These are phyloP conservation scores for Drosophila watanabei DNA, from an alignment of 1,140 invertebrate species.

Conservation along the genomic window DNA sequence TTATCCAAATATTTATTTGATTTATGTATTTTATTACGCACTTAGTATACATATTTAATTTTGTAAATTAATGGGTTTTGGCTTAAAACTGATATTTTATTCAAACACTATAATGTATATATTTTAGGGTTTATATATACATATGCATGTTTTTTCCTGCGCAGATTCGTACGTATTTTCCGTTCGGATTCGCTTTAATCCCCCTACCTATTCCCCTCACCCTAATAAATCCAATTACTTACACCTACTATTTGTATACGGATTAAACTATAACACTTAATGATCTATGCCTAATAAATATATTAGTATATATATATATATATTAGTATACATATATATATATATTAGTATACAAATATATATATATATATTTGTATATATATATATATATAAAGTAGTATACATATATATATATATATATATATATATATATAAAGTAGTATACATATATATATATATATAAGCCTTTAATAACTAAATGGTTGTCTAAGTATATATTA, in stretches of 20 bases:
- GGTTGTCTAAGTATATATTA: slow-evolving; percentile 55
- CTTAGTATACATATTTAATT: slow-evolving; percentile 65
- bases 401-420: slow-evolving; percentile 20
- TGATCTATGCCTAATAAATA: slow-evolving; percentile 47
- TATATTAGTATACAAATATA: slow-evolving; percentile 23
- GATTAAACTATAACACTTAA: slow-evolving; percentile 77
- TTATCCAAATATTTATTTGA: slow-evolving; percentile 75
- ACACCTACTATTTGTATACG: slow-evolving; percentile 65
- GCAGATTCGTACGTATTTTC: slow-evolving; percentile 68
- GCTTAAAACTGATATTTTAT: slow-evolving; percentile 68
- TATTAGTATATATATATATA: slow-evolving; percentile 15
- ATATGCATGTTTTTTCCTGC: slow-evolving; percentile 52
- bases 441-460: slow-evolving; percentile 30
- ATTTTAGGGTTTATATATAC: slow-evolving; percentile 32
- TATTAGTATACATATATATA: slow-evolving; percentile 19
- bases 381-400: slow-evolving; percentile 12
- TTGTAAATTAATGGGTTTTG: slow-evolving; percentile 53
- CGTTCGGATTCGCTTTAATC: slow-evolving; percentile 29
- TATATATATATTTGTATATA: slow-evolving; percentile 24
- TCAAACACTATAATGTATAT: slow-evolving; percentile 56
- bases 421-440: slow-evolving; percentile 13
- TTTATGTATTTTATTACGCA: slow-evolving; percentile 63
- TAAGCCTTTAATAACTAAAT: slow-evolving; percentile 16
- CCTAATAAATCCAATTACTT: slow-evolving; percentile 62
- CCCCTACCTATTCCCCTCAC: slow-evolving; percentile 3